Conservation (phyloP, 1,140 invertebrate species). For the Apis dorsata region DNA sequence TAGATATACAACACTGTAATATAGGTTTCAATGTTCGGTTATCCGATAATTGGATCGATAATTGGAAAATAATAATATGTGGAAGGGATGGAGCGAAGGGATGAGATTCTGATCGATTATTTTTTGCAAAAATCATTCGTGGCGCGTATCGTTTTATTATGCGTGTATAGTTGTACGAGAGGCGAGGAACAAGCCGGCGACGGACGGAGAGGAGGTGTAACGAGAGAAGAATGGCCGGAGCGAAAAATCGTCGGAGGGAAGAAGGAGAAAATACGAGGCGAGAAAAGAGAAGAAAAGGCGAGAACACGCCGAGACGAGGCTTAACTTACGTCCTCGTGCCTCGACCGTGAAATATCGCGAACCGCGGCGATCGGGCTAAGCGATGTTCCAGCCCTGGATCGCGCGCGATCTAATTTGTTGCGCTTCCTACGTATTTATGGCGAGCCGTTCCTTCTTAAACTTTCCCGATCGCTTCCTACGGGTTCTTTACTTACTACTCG, state of each 20-base stretch:
- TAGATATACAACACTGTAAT: no score
- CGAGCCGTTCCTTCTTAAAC: neutral
- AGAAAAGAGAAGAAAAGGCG: constrained; percentile 4
- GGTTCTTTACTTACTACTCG: neutral
- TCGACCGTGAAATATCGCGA: constrained; percentile 72
- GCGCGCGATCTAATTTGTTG: constrained; percentile 71
- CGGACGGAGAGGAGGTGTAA: no score
- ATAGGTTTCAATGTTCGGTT: no score
- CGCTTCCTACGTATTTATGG: constrained; percentile 70
- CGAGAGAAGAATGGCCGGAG: neutral
- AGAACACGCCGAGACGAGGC: constrained; percentile 23
- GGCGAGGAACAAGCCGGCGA: no score
- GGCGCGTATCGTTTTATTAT: no score
- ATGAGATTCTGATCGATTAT: no score
- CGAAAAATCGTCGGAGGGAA: neutral
- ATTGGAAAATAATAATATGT: no score
- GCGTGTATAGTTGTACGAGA: no score
- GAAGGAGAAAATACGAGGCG: constrained; percentile 7
- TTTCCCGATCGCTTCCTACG: constrained; percentile 10
- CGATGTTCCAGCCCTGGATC: constrained; percentile 69
- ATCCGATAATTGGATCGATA: no score
- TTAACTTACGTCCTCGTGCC: constrained; percentile 65
- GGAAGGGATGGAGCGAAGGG: no score
- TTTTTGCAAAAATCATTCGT: no score
- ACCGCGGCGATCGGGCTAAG: constrained; percentile 62